These are phyloP conservation scores for Botia kubotai DNA, from an alignment of 2,797 vertebrate genomes.

Conservation along the genomic window DNA sequence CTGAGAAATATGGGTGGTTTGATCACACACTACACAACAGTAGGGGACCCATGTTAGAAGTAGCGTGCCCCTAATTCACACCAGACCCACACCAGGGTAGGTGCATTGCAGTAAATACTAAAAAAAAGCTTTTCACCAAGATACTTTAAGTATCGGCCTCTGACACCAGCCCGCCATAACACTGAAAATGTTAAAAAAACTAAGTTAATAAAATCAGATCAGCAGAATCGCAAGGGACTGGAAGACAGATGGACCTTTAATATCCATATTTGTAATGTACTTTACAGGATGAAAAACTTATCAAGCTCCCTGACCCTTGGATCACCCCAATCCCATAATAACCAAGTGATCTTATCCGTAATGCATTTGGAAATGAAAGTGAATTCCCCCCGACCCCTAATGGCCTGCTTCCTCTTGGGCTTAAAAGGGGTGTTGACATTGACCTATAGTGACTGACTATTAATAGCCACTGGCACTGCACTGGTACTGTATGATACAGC, in stretches of 20 bases:
- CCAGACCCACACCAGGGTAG: conserved; percentile 74
- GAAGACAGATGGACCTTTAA: conserved; percentile 47
- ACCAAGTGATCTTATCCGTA: conserved; percentile 5
- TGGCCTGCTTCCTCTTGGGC: conserved; percentile 12
- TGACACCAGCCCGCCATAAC: not conserved
- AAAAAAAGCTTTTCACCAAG: conserved; percentile 10
- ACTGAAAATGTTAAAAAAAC: not conserved
- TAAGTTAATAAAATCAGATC: not conserved
- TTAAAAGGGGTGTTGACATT: conserved; percentile 33
- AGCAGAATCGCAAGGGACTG: not conserved
- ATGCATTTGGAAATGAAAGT: conserved; percentile 49
- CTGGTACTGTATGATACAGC: conserved; percentile 64
- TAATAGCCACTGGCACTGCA: conserved; percentile 57
- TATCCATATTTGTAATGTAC: conserved; percentile 30
- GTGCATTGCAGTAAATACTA: conserved; percentile 53
- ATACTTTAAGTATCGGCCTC: conserved; percentile 5
- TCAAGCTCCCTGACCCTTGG: conserved; percentile 44
- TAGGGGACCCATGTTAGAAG: conserved; percentile 73
- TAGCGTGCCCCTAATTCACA: conserved; percentile 74
- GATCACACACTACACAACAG: conserved; percentile 49
- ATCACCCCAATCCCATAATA: conserved; percentile 47
- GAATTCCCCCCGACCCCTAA: conserved; percentile 37
- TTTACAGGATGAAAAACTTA: conserved; percentile 47
- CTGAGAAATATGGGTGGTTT: conserved; percentile 55
- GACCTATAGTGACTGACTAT: conserved; percentile 28